phyloP scores from a whole-genome alignment of 2,113 vertebrate genomes.

The Cyprinodon variegatus region DNA sequence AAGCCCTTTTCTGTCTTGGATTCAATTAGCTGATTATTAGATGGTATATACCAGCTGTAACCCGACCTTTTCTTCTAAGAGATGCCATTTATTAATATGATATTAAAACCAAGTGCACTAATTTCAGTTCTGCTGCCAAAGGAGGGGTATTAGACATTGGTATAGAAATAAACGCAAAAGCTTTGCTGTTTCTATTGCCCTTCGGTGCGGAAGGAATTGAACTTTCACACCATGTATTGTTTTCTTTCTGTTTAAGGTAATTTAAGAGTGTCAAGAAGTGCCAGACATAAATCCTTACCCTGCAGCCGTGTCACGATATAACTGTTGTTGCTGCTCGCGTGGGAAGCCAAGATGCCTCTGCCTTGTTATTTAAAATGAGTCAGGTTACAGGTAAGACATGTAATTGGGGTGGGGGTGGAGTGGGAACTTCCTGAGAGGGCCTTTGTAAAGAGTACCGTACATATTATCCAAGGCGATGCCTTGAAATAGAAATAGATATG shows the following conservation, averaged over 20 bases:
- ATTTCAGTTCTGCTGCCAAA: slow-evolving; percentile 26
- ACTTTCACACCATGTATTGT: slow-evolving; percentile 48
- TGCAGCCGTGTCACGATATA: slow-evolving; percentile 46
- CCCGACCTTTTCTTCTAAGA: slow-evolving; percentile 4
- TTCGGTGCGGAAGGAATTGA: slow-evolving; percentile 37
- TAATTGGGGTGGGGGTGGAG: slow-evolving; percentile 8
- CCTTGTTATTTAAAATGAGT: slow-evolving; percentile 64
- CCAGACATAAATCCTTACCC: slow-evolving; percentile 55
- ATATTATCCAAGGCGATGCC: not conserved
- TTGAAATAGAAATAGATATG: not conserved
- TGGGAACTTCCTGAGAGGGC: slow-evolving; percentile 12
- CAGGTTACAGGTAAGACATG: slow-evolving; percentile 59
- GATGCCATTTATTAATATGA: slow-evolving; percentile 17
- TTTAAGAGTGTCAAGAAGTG: slow-evolving; percentile 55
- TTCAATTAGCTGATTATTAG: slow-evolving; percentile 32
- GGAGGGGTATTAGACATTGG: slow-evolving; percentile 9
- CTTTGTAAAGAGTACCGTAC: slow-evolving; percentile 10
- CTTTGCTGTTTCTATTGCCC: slow-evolving; percentile 27
- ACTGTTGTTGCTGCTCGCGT: slow-evolving; percentile 61
- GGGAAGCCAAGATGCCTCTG: slow-evolving; percentile 48
- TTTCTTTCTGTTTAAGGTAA: slow-evolving; percentile 47
- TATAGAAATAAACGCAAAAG: slow-evolving; percentile 28
- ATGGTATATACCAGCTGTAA: slow-evolving; percentile 32
- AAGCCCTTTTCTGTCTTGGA: slow-evolving; percentile 20
- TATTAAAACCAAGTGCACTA: slow-evolving; percentile 19